Evolutionary conservation across 1,140 invertebrate species (phyloP), one percentile per base, ranked within the genome.

Genomic region (Bombus soroeensis): DNA sequence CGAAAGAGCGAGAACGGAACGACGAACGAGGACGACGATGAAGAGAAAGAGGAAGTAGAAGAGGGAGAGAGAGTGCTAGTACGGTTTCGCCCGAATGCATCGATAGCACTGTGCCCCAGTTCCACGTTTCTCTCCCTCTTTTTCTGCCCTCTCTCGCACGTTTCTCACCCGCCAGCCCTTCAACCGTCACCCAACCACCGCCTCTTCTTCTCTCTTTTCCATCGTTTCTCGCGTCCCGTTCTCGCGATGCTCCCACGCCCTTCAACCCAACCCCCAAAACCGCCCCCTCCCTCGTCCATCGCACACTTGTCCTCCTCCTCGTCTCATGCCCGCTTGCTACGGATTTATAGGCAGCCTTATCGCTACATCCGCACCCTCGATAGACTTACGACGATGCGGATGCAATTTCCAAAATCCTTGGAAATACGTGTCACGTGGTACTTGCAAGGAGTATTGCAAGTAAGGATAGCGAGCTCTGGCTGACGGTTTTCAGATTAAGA

Each of bases 41-140:
- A 84, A 70, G 85, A 89, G 87, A n/a, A 62, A n/a, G 59, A 62
- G 59, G 28, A 62, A 62, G 32, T 18, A 18, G 32, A 18, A 32
- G 62, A 32, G n/a, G 5, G 13, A 32, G n/a, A 13, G 10, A 66
- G 15, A 71, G 85, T 9, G 13, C 13, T 53, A 62, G 76, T 77
- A 81, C 72, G 84, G 81, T 92, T 91, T 91, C 88, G 62, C 77
- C 85, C 85, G 89, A 92, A 91, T 92, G 90, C 92, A 92, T 92
- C 90, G 92, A 92, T 92, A 92, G 82, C 83, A 91, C 83, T 86
- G 78, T 91, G 92, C 88, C 91, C 91, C 86, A 91, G 90, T 92
- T 93, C 86, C 87, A 86, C 87, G 70, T 80, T 73, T 73, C 82
- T 78, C 74, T 59, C 59, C 39, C 22, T 34, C 66, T 68, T 59